Conservation (phyloP, 1,140 invertebrate species). For the Colletes gigas region DNA sequence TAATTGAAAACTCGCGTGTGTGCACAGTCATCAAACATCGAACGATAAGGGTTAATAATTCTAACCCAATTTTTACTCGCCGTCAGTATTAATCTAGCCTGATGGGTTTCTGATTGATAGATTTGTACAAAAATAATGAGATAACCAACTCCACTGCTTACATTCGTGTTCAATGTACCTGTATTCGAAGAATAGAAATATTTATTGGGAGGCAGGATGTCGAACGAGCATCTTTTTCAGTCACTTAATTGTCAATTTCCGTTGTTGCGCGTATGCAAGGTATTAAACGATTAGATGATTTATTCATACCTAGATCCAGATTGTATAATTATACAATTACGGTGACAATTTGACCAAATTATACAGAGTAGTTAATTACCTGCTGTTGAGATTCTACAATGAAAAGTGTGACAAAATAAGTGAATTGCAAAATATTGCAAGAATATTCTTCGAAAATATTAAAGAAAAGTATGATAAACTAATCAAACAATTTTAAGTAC, state of each 20-base stretch:
- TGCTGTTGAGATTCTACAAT: no score
- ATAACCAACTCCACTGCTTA: not conserved
- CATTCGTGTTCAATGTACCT: not conserved
- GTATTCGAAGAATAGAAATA: not conserved
- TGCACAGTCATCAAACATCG: not conserved
- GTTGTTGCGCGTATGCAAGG: not conserved
- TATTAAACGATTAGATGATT: no score
- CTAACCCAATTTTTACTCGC: not conserved
- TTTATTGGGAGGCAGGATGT: not conserved
- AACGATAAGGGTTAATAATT: not conserved
- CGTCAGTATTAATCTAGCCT: no score
- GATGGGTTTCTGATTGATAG: no score
- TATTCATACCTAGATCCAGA: not conserved
- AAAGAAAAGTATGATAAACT: no score
- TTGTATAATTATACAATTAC: no score
- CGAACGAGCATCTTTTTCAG: not conserved
- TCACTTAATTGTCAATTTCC: conserved; percentile 15
- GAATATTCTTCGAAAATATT: no score
- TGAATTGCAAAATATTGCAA: no score
- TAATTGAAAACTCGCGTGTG: not conserved
- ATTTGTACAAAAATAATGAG: not conserved
- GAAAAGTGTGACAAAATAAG: no score
- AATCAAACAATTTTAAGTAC: no score
- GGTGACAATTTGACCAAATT: no score
- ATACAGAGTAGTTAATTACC: no score